Evolutionary conservation across 2,888 invertebrate genomes (phyloP), one percentile per base, ranked within the genome.

Genomic region (Parnassius smintheus): DNA sequence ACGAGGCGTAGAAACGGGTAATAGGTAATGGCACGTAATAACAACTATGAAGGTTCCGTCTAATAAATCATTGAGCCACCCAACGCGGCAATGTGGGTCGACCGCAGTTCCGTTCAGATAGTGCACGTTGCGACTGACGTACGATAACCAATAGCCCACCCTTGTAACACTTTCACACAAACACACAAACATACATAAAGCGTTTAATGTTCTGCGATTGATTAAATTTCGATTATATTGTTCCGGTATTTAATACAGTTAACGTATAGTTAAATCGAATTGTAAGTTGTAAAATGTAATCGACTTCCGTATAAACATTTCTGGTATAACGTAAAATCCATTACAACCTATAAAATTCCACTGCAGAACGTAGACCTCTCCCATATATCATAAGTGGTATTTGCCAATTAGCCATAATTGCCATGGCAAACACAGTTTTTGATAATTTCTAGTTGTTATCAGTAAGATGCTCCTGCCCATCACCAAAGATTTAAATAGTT

Each of bases 41-140:
- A 69, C 70, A 61, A 61, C 64, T 60, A 67, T 65, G 61, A 70
- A 56, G 72, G 74, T 73, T 72, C 71, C 68, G 71, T 69, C 66
- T 69, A 72, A 76, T 80, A 76, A 80, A 77, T 78, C 74, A 76
- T 68, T 62, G 65, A 72, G 73, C 80, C 80, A 81, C 78, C 78
- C 77, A 80, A 69, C 61, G 72, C 64, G 70, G 72, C 63, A 70
- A 70, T 70, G 72, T 72, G 70, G 75, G 74, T 68, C 71, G 71
- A 68, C 70, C 71, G 67, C 70, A 68, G 66, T 65, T 63, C 66
- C 66, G 66, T 65, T 11, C 52, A 48, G 46, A 60, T 48, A 50
- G 50, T 50, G 25, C 56, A 25, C n/a, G 57, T 18, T 49, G n/a
- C 13, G n/a, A 52, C 46, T 25, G 61, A 42, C 35, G 53, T 13